Evolutionary conservation across 2,888 invertebrate species (phyloP).

Genomic region (Hirtodrosophila cameraria): DNA sequence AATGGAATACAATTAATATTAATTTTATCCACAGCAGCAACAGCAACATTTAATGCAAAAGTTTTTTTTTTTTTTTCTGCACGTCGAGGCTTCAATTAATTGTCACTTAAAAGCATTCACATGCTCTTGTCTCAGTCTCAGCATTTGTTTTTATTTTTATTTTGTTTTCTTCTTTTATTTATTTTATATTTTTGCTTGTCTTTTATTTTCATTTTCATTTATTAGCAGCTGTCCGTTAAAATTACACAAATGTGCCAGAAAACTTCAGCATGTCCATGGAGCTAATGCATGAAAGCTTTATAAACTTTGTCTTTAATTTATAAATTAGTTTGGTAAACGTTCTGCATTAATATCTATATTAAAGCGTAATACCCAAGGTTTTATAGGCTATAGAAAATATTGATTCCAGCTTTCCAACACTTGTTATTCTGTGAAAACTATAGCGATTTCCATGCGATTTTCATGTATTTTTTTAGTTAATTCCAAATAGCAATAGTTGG

Average conservation of each 20-base stretch:
- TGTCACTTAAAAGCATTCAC: conserved; percentile 79
- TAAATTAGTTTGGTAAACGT: no score
- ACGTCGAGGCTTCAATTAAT: conserved; percentile 45
- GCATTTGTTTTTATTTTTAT: no score
- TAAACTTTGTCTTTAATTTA: conserved; percentile 4
- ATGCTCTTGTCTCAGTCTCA: conserved; percentile 52
- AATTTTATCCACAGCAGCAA: conserved; percentile 50
- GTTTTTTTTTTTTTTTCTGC: conserved; percentile 30
- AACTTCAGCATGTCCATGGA: not conserved
- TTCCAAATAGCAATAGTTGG: no score
- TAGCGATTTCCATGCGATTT: no score
- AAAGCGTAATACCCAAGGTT: not conserved
- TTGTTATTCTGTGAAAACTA: no score
- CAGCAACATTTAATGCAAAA: conserved; percentile 60
- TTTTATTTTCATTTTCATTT: conserved; percentile 33
- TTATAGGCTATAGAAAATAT: no score
- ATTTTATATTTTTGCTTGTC: no score
- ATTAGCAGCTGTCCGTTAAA: conserved; percentile 36
- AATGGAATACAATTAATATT: conserved; percentile 76
- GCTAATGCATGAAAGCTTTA: not conserved
- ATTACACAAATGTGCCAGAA: not conserved
- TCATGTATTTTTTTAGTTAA: no score
- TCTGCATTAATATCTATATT: no score
- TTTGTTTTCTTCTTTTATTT: conserved; percentile 22
- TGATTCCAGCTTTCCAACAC: no score